Base-by-base conservation (phyloP, 2,797 vertebrate species). In the Anolis apletophallus region DNA sequence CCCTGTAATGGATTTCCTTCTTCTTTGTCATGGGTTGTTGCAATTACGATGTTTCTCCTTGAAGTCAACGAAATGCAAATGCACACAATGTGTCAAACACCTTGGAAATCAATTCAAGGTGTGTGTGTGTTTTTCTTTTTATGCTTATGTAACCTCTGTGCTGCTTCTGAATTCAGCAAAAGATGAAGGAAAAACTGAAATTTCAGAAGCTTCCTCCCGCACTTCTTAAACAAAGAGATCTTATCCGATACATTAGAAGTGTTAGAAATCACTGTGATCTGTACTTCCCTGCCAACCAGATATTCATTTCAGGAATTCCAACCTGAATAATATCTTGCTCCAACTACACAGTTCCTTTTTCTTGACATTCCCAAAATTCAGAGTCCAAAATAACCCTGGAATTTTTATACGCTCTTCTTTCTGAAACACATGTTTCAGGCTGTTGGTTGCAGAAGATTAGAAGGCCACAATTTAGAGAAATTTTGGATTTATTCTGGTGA, bases 11-110 rank as follows among this genome's bases (percentile, higher is more conserved):
- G 88, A 64, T 85, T 61, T 71, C 36, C 69, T 46, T 61, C 36
- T 50, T 64, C 17, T 71, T 12, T 71, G 23, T 40, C 23, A 36
- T n/a, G 12, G 36, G 34, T 46, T 21, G 29, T 36, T 71, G 17
- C 52, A 71, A 11, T 12, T 61, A 34, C 40, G 34, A 55, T 79
- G 11, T 79, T 85, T 23, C 54, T 85, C 34, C 29, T 59, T 69
- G 34, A 40, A 78, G 67, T 71, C 36, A 57, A 71, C 16, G 32
- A 46, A 29, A 46, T n/a, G 64, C 9, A 69, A 68, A 36, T 77
- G 14, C 54, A 71, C 76, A 93, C 88, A 93, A 36, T 80, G 91
- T 91, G 86, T 91, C 89, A 92, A 50, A 88, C 74, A 50, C 59
- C 90, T 79, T 90, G 80, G 78, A 92, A 92, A 86, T 61, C 34